A percentile compares a stretch with the other conserved stretches of the same genome.
Conservation (phyloP, 2,888 invertebrate genomes). For the Stegana nigrithorax region DNA sequence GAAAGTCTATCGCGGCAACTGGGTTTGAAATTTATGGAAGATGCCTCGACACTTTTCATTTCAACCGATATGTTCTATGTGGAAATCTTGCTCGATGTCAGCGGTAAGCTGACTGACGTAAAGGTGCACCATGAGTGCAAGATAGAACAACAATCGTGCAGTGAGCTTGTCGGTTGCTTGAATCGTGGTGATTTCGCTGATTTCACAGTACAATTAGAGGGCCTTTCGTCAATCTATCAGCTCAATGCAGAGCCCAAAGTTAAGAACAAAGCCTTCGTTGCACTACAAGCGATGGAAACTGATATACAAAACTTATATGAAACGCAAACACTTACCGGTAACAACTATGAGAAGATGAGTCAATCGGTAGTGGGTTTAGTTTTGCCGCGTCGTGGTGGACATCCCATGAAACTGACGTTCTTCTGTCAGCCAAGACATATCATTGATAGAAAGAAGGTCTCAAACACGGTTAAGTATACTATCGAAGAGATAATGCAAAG, state of each 20-base stretch:
- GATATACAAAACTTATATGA: slow-evolving; percentile 87
- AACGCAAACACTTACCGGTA: slow-evolving; percentile 79
- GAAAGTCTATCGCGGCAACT: slow-evolving; percentile 92
- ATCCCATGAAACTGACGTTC: slow-evolving; percentile 93
- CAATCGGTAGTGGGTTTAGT: slow-evolving; percentile 91
- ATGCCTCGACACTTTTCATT: slow-evolving; percentile 86
- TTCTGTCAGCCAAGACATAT: slow-evolving; percentile 70
- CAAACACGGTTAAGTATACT: slow-evolving; percentile 74
- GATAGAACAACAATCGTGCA: slow-evolving; percentile 85
- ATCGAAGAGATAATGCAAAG: slow-evolving; percentile 58
- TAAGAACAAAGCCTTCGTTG: slow-evolving; percentile 88
- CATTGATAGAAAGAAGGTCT: slow-evolving; percentile 30
- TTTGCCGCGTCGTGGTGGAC: slow-evolving; percentile 85
- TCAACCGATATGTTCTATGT: slow-evolving; percentile 97
- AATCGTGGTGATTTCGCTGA: slow-evolving; percentile 90
- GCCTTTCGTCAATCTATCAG: slow-evolving; percentile 91
- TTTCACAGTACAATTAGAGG: slow-evolving; percentile 92
- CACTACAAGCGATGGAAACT: slow-evolving; percentile 89
- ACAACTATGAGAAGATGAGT: slow-evolving; percentile 77
- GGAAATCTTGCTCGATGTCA: slow-evolving; percentile 87
- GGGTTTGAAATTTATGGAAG: slow-evolving; percentile 90
- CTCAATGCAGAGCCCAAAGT: slow-evolving; percentile 94
- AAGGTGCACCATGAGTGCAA: slow-evolving; percentile 92
- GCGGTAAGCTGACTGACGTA: slow-evolving; percentile 89
- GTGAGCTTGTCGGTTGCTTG: slow-evolving; percentile 86